A percentile compares a stretch with the other conserved stretches of the same genome.
phyloP scores from a whole-genome alignment of 2,113 vertebrate genomes.

The Apteryx mantelli region DNA sequence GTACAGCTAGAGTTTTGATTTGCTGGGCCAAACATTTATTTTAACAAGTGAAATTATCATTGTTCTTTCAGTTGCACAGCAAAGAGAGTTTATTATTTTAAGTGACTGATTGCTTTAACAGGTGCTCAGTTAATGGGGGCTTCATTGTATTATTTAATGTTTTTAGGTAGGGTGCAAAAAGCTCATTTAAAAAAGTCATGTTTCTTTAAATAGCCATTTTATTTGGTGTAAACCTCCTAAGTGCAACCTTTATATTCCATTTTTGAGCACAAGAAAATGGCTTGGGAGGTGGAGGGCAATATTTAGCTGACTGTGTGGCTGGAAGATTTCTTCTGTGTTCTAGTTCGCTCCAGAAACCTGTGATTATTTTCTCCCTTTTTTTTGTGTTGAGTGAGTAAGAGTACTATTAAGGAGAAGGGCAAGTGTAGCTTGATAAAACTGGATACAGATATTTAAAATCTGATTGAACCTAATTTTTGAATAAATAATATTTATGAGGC shows the following conservation, averaged over 20 bases:
- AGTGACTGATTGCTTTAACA: slow-evolving; percentile 66
- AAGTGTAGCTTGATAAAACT: neutral
- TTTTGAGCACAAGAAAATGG: slow-evolving; percentile 32
- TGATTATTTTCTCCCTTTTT: neutral
- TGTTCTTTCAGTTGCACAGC: slow-evolving; percentile 18
- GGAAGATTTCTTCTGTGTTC: neutral
- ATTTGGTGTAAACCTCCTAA: slow-evolving; percentile 36
- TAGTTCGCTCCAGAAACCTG: neutral
- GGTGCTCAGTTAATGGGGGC: slow-evolving; percentile 54
- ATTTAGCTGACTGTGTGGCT: fast-evolving
- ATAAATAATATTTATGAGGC: neutral
- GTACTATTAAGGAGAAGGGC: neutral
- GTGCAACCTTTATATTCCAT: slow-evolving; percentile 12
- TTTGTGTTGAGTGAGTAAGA: neutral
- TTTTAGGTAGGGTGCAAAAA: slow-evolving; percentile 57
- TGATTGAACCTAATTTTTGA: neutral
- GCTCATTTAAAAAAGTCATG: slow-evolving; percentile 10
- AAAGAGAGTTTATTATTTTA: slow-evolving; percentile 48
- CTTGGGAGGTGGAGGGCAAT: neutral
- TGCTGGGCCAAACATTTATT: slow-evolving; percentile 49
- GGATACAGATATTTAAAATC: neutral
- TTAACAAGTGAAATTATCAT: slow-evolving; percentile 51
- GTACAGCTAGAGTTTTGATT: slow-evolving; percentile 7
- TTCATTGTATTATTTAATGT: slow-evolving; percentile 28
- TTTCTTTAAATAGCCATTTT: slow-evolving; percentile 15